Conservation (phyloP, 2,113 vertebrate genomes). For the Tympanuchus pallidicinctus region DNA sequence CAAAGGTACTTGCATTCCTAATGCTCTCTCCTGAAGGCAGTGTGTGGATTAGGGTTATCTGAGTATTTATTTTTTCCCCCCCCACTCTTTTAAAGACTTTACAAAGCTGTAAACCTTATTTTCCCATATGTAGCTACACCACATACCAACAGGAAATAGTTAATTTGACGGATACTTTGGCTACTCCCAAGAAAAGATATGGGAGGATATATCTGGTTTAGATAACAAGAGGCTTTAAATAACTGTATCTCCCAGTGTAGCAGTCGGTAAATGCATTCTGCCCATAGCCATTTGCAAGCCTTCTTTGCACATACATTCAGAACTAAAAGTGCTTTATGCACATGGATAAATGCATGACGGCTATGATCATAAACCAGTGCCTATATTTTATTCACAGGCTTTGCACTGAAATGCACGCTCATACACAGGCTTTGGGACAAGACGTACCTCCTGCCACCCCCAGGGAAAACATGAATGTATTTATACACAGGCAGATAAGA, state of each 20-base stretch:
- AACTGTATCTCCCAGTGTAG: accelerated
- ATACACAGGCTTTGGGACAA: too few species aligned
- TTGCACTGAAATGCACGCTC: neutral
- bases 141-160: neutral
- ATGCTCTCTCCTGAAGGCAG: neutral
- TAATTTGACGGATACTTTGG: neutral
- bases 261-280: accelerated
- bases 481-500: neutral
- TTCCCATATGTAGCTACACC: accelerated
- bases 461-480: neutral
- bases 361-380: neutral
- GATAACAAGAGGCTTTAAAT: neutral
- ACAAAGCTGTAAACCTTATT: neutral
- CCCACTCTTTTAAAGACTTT: neutral
- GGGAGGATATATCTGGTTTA: neutral
- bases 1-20: neutral
- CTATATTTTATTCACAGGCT: neutral
- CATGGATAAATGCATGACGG: accelerated
- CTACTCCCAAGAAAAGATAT: neutral
- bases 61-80: neutral
- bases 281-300: accelerated
- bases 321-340: neutral
- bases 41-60: neutral
- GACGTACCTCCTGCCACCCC: neutral
- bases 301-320: accelerated